Evolutionary conservation across 2,888 invertebrate species (phyloP).

Genomic region (Digitonthophagus gazella): DNA sequence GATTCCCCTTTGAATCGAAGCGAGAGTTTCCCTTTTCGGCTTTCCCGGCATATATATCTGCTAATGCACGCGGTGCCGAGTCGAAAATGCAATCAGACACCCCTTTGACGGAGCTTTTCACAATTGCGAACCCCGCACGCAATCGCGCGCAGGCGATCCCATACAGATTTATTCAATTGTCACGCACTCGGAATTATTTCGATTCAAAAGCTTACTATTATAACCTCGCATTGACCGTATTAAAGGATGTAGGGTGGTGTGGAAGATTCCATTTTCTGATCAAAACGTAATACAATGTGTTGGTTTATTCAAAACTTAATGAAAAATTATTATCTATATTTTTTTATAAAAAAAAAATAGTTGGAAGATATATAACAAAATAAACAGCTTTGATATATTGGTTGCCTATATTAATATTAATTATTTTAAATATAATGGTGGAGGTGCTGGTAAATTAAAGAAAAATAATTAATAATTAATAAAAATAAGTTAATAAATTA

Average conservation of each 20-base stretch:
- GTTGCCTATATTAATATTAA: too few species aligned
- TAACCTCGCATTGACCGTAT: background rate
- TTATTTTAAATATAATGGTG: too few species aligned
- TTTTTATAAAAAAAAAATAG: too few species aligned
- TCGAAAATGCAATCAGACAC: slow-evolving; percentile 15
- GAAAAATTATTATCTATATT: too few species aligned
- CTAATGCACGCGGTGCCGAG: slow-evolving; percentile 6
- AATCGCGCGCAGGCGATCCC: slow-evolving; percentile 6
- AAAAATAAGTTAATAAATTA: too few species aligned
- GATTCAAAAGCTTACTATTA: background rate
- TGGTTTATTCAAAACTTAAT: too few species aligned
- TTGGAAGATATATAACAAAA: too few species aligned
- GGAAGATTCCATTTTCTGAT: too few species aligned
- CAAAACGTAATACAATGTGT: too few species aligned
- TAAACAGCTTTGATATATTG: too few species aligned
- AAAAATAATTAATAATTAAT: too few species aligned
- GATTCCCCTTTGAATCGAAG: background rate
- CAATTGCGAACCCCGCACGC: slow-evolving; percentile 6
- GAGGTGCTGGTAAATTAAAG: too few species aligned
- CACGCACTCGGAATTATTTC: background rate
- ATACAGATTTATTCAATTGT: slow-evolving; percentile 15
- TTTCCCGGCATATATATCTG: slow-evolving; percentile 4
- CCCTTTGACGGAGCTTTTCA: slow-evolving; percentile 15
- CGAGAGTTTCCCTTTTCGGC: slow-evolving; percentile 3
- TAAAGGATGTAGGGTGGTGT: background rate